Evolutionary conservation across 1,140 invertebrate genomes (phyloP).

Genomic region (Theocolax elegans): DNA sequence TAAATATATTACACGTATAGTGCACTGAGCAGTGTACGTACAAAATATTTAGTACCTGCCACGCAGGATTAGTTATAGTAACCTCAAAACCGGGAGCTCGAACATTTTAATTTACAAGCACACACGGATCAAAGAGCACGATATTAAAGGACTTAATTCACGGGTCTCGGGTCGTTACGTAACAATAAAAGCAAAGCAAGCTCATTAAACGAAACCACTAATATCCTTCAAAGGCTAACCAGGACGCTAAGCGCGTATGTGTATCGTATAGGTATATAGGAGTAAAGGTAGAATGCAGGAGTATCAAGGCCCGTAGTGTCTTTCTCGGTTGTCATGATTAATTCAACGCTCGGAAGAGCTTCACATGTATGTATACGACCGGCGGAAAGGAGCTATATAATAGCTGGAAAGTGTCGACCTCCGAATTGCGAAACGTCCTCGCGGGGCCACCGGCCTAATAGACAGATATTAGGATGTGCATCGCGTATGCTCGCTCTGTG

Average conservation of each 20-base stretch:
- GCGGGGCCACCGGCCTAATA: slow-evolving; percentile 7
- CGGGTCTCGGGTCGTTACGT: neutral
- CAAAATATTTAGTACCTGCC: too few species aligned
- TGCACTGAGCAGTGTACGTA: too few species aligned
- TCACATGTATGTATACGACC: neutral
- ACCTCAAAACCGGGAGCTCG: too few species aligned
- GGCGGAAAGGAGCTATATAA: neutral
- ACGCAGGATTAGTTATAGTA: too few species aligned
- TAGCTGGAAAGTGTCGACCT: slow-evolving; percentile 17
- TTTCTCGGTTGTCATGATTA: slow-evolving; percentile 1
- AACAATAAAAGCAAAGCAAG: neutral
- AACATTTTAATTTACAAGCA: too few species aligned
- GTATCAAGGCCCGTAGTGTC: slow-evolving; percentile 3
- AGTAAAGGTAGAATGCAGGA: slow-evolving; percentile 11
- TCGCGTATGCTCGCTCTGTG: neutral
- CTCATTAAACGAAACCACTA: neutral
- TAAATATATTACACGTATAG: too few species aligned
- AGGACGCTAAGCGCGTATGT: neutral
- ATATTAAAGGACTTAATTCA: too few species aligned
- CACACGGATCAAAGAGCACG: too few species aligned
- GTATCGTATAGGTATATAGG: too few species aligned
- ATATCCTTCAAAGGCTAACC: slow-evolving; percentile 19
- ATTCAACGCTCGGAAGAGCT: slow-evolving; percentile 17
- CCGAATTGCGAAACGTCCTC: slow-evolving; percentile 27
- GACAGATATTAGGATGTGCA: slow-evolving; percentile 17